Base-by-base conservation (phyloP, 2,888 invertebrate genomes). In the Sipha maydis region DNA sequence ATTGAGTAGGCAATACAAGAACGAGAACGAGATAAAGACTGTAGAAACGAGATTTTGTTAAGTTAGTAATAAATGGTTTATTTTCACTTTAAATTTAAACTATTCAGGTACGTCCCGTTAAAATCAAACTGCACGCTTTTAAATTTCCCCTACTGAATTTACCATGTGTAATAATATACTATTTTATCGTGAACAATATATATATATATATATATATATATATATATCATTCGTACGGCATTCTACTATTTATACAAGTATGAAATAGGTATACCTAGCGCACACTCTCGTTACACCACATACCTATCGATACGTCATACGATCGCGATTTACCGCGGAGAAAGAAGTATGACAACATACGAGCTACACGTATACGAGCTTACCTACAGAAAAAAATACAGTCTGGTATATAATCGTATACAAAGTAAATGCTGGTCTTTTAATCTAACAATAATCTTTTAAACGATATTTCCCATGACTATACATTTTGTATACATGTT, bases 271-370 rank as follows among this genome's bases (percentile, higher is more conserved):
- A 75, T 38, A n/a, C 5, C 25, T 31, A 31, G 14, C 48, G 76
- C 69, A 21, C 69, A 41, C 82, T 41, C 48, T 69, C 69, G 69
- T 41, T 41, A 69, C 69, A 69, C 38, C 82, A 41, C 69, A 69
- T 82, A 82, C 82, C 82, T 82, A 69, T 28, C 69, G 80, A 82
- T 69, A 69, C 82, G 82, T 82, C 82, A 82, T 82, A 69, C 69
- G 82, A 82, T 82, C 69, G 82, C 69, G 69, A 82, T 82, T 82
- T 69, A 69, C 54, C 54, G 21, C 69, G 31, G 82, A 41, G 82
- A 82, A 82, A 82, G 69, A 69, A 48, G 41, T 67, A 80, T 61
- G 25, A 28, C 41, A 41, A 41, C 48, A 67, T 28, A 38, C 28
- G 28, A 2, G 17, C 25, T 41, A 41, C 41, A 82, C 8, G 25